Evolutionary conservation across 2,113 vertebrate species (phyloP).

Genomic region (Alligator sinensis): DNA sequence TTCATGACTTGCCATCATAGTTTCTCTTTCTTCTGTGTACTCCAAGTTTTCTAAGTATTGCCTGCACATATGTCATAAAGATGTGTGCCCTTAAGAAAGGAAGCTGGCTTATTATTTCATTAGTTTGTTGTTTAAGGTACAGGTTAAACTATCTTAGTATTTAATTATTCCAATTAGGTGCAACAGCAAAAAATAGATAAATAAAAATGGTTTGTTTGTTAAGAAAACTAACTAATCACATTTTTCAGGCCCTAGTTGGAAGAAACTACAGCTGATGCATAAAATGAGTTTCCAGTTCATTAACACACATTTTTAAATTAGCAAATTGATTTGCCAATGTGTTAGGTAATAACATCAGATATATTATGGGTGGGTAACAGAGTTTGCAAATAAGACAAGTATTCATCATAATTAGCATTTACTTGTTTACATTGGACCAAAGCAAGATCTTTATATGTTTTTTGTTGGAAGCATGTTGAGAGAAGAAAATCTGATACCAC

Average conservation of each 20-base stretch:
- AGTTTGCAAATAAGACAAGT: background rate
- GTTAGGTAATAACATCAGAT: background rate
- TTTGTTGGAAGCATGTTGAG: too few relatives aligned
- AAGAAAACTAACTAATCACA: background rate
- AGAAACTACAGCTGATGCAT: background rate
- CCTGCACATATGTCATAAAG: background rate
- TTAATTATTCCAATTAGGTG: background rate
- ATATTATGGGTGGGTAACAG: background rate
- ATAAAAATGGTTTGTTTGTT: background rate
- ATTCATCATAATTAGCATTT: too few relatives aligned
- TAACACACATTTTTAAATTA: background rate
- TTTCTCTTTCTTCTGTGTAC: constrained; percentile 6
- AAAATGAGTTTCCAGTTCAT: background rate
- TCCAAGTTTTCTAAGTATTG: background rate
- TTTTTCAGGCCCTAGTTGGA: background rate
- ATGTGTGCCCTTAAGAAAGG: background rate
- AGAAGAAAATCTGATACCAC: too few relatives aligned
- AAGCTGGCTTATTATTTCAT: background rate
- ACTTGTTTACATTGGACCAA: too few relatives aligned
- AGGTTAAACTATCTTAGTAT: background rate
- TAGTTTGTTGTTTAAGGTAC: background rate
- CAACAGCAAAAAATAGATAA: background rate
- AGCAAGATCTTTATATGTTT: too few relatives aligned
- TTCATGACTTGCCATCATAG: constrained; percentile 16
- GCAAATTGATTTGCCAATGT: background rate